Conservation (phyloP, 2,888 invertebrate genomes). For the Thereva nobilitata region DNA sequence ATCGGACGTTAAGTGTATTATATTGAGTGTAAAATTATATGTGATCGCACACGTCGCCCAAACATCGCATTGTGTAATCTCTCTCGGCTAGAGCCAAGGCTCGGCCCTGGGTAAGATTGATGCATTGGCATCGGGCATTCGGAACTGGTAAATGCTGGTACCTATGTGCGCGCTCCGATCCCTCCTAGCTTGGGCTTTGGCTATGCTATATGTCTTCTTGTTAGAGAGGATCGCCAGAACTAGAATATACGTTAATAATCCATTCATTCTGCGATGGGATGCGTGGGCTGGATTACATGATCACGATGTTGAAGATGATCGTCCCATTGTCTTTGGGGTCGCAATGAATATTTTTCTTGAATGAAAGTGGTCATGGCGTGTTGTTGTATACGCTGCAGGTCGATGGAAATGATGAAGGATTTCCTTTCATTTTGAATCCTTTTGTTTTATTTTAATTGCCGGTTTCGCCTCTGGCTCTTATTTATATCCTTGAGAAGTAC, state of each 20-base stretch:
- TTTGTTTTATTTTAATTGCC: no score
- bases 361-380: constrained; percentile 19
- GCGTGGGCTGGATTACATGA: constrained; percentile 41
- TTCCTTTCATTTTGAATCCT: no score
- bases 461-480: no score
- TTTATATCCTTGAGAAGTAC: no score
- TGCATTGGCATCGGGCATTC: constrained; percentile 5
- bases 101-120: constrained; percentile 24
- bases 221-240: neutral
- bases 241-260: constrained; percentile 38
- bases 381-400: neutral
- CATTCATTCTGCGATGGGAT: constrained; percentile 38
- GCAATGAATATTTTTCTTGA: constrained; percentile 20
- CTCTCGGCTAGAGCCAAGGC: constrained; percentile 17
- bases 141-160: constrained; percentile 6
- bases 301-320: constrained; percentile 35
- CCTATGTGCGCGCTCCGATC: constrained; percentile 5
- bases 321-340: constrained; percentile 34
- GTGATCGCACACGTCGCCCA: constrained; percentile 38
- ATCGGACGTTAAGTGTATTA: constrained; percentile 34
- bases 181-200: constrained; percentile 1
- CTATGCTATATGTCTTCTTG: neutral
- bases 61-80: constrained; percentile 30
- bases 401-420: constrained; percentile 22
- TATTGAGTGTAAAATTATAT: constrained; percentile 33